phyloP scores from a whole-genome alignment of 2,113 vertebrate species.

The Zosterops pallidus region DNA sequence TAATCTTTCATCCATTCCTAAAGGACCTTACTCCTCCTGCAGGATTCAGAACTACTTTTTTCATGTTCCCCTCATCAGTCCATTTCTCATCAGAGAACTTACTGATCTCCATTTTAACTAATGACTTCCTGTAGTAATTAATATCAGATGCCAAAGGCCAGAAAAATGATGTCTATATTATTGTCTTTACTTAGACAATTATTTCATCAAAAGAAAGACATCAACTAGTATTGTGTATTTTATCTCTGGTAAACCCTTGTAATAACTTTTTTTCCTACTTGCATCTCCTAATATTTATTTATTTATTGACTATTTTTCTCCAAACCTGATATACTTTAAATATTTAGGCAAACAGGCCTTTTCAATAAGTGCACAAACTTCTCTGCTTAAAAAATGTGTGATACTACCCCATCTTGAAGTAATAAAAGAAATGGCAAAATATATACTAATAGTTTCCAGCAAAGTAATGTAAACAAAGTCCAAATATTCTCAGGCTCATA shows the following conservation, averaged over 20 bases:
- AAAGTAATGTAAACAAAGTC: conserved; percentile 37
- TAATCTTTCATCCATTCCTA: background rate
- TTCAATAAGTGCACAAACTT: background rate
- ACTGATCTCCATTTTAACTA: background rate
- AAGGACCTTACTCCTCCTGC: background rate
- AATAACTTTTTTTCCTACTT: background rate
- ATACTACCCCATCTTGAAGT: conserved; percentile 28
- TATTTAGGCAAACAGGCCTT: background rate
- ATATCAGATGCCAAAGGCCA: background rate
- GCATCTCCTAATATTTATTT: background rate
- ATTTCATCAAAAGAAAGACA: background rate
- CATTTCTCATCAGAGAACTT: background rate
- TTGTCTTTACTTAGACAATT: background rate
- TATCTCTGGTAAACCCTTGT: background rate
- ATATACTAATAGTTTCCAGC: conserved; percentile 5
- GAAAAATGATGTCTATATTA: background rate
- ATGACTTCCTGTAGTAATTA: background rate
- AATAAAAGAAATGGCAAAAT: conserved; percentile 48
- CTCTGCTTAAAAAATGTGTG: background rate
- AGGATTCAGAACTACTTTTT: background rate
- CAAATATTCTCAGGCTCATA: conserved; percentile 6
- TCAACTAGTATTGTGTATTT: background rate
- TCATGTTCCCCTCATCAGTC: background rate
- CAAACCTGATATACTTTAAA: background rate
- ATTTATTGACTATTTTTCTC: background rate